Conservation (phyloP, 1,140 invertebrate genomes). For the Phthorimaea operculella region DNA sequence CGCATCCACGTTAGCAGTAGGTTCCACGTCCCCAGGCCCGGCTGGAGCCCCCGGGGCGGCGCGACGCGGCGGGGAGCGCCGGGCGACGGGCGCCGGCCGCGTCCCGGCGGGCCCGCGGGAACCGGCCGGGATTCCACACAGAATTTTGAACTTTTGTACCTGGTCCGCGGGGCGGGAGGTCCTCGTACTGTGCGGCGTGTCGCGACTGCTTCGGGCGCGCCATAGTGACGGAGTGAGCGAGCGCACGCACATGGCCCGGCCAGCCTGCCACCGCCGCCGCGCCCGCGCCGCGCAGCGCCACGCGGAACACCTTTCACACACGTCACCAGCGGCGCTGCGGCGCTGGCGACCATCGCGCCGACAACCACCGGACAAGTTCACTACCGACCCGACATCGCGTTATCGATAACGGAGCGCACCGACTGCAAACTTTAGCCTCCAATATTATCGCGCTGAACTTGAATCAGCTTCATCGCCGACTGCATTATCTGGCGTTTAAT, state of each 20-base stretch:
- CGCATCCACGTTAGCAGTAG: conserved; percentile 12
- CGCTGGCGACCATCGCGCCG: not conserved
- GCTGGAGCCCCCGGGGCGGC: not conserved
- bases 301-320: conserved; percentile 15
- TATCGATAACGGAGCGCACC: too few relatives aligned
- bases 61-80: not conserved
- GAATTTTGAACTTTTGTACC: conserved; percentile 31
- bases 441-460: too few relatives aligned
- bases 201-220: conserved; percentile 56
- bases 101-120: not conserved
- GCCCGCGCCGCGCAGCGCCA: conserved; percentile 15
- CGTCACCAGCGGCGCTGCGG: conserved; percentile 28
- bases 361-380: too few relatives aligned
- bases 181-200: conserved; percentile 42
- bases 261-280: conserved; percentile 8
- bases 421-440: too few relatives aligned
- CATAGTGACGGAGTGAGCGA: conserved; percentile 52
- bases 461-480: too few relatives aligned
- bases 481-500: not conserved
- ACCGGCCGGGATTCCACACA: not conserved
- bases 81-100: not conserved
- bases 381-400: too few relatives aligned
- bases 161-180: conserved; percentile 61
- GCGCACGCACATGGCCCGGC: conserved; percentile 18
- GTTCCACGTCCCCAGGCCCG: conserved; percentile 9